Base-by-base conservation (phyloP, 2,113 vertebrate genomes). In the Hippocampus comes region DNA sequence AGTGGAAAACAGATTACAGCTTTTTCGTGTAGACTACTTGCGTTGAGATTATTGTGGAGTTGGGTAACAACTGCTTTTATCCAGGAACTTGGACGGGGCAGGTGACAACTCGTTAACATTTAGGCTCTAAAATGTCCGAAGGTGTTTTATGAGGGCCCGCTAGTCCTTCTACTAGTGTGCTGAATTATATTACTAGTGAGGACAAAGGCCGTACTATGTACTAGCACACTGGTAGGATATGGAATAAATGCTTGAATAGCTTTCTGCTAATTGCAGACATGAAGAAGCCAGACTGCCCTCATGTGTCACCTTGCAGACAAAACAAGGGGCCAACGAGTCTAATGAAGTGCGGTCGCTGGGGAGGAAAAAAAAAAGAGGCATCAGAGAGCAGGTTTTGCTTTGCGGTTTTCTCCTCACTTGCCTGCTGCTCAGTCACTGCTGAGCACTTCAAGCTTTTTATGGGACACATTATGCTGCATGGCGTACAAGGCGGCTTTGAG, bases 401-500 rank as follows among this genome's bases (percentile, higher is more conserved):
- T 89, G 89, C 61, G 85, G 91, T 90, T 89, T 82, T 81, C 76
- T 78, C 68, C 79, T 81, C 89, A 11, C n/a, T 81, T 72, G 86
- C 81, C 85, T 79, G 71, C 41, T 55, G 71, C 87, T 91, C 82
- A 90, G 84, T 89, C 87, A 84, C 87, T 77, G 83, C 84, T 74
- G 71, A 63, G 89, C 84, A 91, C 75, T 86, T 61, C 30, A 14
- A 25, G 12, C 75, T 86, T 90, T 89, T 93, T 91, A 91, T 85
- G 87, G 85, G 72, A 79, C 76, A 86, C 86, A 90, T 91, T 91
- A 93, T 46, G 76, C 89, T 79, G 86, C 88, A 74, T 61, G 73
- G 83, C 82, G 78, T 91, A 87, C 89, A 87, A 89, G 87, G 78
- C 88, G 73, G 75, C 72, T 75, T 88, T 89, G 91, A 92, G 85